Evolutionary conservation across 2,888 invertebrate species (phyloP).

Genomic region (Monoplex corrugatus): DNA sequence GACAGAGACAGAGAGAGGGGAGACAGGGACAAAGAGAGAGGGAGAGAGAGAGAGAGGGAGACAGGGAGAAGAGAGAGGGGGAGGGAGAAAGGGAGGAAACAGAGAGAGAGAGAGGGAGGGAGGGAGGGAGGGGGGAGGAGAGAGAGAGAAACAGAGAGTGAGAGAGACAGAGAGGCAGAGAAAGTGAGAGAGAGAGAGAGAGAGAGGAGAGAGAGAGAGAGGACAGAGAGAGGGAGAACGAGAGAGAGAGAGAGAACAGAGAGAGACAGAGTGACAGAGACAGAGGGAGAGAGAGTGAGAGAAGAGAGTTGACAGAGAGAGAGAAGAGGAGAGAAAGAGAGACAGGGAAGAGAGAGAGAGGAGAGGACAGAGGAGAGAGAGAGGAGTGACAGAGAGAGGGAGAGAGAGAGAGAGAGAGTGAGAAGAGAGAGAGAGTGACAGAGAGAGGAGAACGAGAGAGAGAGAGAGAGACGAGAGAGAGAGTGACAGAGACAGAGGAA

Average conservation of each 20-base stretch:
- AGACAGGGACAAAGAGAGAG: not conserved
- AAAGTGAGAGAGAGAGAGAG: not conserved
- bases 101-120: not conserved
- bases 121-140: not conserved
- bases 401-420: not conserved
- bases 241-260: not conserved
- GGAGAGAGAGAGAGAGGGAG: not conserved
- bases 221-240: too few species aligned
- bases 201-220: too few species aligned
- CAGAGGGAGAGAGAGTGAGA: not conserved
- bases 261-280: not conserved
- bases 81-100: not conserved
- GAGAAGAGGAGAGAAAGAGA: too few species aligned
- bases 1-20: too few species aligned
- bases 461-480: not conserved
- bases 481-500: not conserved
- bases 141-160: not conserved
- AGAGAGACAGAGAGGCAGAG: not conserved
- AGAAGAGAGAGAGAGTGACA: constrained; percentile 1
- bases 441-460: not conserved
- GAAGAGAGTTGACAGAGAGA: not conserved
- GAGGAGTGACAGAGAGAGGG: not conserved
- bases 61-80: too few species aligned
- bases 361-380: not conserved
- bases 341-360: not conserved